Percentiles rank a stretch among this genome's conserved stretches.
Evolutionary conservation across 1,140 invertebrate genomes (phyloP).

Genomic region (Pentalonia nigronervosa): DNA sequence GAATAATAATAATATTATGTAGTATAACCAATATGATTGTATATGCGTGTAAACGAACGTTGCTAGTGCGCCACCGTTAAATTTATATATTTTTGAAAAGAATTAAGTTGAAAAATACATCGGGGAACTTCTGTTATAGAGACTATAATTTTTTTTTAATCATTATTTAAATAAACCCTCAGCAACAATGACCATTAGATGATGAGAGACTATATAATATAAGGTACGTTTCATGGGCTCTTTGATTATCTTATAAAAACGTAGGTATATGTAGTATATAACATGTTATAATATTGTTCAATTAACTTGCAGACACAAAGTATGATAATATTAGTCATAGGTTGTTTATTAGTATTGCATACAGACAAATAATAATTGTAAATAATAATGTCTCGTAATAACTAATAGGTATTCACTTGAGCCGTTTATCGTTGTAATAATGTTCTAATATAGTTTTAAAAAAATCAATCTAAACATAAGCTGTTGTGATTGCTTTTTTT

Average conservation of each 20-base stretch:
- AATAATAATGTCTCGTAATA: background rate
- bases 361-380: background rate
- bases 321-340: background rate
- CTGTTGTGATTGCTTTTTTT: background rate
- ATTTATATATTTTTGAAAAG: background rate
- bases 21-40: background rate
- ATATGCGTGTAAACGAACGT: background rate
- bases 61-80: background rate
- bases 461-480: background rate
- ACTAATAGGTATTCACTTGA: background rate
- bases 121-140: background rate
- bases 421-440: background rate
- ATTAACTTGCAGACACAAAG: background rate
- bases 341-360: background rate
- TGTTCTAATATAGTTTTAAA: background rate
- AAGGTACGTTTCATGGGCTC: background rate
- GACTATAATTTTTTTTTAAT: background rate
- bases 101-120: conserved; percentile 8
- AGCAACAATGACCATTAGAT: background rate
- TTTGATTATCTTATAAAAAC: background rate
- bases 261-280: background rate
- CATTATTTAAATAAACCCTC: background rate
- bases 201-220: background rate
- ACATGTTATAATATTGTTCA: background rate
- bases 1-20: conserved; percentile 9